Conservation (phyloP, 2,888 invertebrate species). For the Rhopalosiphum nymphaeae region DNA sequence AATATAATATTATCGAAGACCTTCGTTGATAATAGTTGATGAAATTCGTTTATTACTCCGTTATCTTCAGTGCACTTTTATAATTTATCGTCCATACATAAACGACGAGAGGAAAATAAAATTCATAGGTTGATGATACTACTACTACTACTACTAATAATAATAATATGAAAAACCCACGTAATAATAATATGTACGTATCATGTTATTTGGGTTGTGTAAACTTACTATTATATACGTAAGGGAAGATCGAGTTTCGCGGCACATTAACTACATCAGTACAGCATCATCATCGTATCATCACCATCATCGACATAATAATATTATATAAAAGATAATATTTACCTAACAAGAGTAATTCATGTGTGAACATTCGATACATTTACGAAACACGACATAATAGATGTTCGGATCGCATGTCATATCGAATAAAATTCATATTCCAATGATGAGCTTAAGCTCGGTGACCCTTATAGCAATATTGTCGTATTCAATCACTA, state of each 20-base stretch:
- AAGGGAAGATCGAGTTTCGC: slow-evolving; percentile 21
- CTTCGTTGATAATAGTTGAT: neutral
- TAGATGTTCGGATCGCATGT: slow-evolving; percentile 14
- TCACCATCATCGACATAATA: neutral
- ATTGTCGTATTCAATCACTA: no score
- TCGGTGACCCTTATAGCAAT: neutral
- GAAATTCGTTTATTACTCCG: neutral
- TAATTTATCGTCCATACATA: neutral
- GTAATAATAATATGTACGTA: neutral
- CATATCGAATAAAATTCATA: neutral
- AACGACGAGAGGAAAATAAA: neutral
- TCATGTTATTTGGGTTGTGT: neutral
- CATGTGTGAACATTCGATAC: slow-evolving; percentile 38
- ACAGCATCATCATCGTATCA: neutral
- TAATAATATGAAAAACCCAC: slow-evolving; percentile 23
- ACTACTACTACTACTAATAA: neutral
- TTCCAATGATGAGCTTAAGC: neutral
- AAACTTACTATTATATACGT: slow-evolving; percentile 1
- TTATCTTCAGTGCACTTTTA: neutral
- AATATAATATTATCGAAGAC: neutral
- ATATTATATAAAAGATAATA: neutral
- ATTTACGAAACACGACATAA: neutral
- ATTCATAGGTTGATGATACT: neutral
- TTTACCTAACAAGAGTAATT: slow-evolving; percentile 25
- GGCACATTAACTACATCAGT: slow-evolving; percentile 41